Base-by-base conservation (phyloP, 2,113 vertebrate species). In the Thomomys bottae region DNA sequence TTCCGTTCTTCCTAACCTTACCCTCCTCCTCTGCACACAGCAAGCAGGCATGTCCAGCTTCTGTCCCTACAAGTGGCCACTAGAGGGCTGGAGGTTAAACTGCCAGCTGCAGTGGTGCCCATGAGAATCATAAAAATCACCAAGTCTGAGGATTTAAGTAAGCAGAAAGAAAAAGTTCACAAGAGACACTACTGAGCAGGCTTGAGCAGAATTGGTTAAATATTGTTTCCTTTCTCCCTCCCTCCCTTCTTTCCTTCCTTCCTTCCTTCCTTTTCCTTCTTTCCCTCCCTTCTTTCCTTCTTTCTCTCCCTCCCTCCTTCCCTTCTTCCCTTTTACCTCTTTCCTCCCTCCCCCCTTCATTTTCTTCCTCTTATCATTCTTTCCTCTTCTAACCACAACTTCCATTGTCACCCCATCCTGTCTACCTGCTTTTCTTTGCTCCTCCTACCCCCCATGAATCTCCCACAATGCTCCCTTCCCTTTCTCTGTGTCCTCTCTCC, bases 121-220 rank as follows among this genome's bases (percentile, higher is more conserved):
- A 2, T 15, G 45, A 49, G 30, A 24, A 14, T 28, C 28, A 6
- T 3, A 34, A 38, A 73, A 34, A 18, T 8, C 6, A 14, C 6
- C 59, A 6, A 12, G 34, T 32, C 36, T 34, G 54, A 21, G 36
- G 59, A 14, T 45, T 61, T 23, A 4, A 26, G 34, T 21, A 17
- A 57, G n/a, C 36, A 70, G 80, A 59, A n/a, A n/a, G 26, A 42
- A 18, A 28, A 15, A 42, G 64, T 28, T 49, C 64, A 72, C 6
- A 36, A 0, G 26, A 30, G 64, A 76, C 20, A 36, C 32, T 0
- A 4, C 42, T 9, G 1, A 36, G 28, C 26, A 28, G 73, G 64
- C 10, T 28, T 1, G 6, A 24, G 32, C 15, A 5, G 28, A 45
- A 8, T 32, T 0, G 4, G 8, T 45, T 36, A 3, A 72, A 12